Conservation (phyloP, 2,888 invertebrate genomes). For the Rhogogaster chlorosoma region DNA sequence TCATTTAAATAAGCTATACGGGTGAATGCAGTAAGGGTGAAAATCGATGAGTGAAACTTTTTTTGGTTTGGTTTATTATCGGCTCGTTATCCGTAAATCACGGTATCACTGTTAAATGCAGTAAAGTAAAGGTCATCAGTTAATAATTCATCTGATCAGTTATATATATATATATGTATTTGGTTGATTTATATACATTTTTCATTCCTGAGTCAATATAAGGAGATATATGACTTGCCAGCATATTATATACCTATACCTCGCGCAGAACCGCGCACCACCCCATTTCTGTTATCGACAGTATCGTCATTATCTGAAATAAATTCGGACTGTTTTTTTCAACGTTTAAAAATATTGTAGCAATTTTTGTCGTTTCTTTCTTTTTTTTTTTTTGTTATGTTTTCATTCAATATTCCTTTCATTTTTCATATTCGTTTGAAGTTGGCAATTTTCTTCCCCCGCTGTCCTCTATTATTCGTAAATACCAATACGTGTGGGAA, state of each 20-base stretch:
- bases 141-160: not conserved
- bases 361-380: not conserved
- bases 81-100: not conserved
- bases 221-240: not conserved
- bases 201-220: not conserved
- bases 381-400: not conserved
- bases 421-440: not conserved
- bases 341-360: not conserved
- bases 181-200: not conserved
- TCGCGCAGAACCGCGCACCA: not conserved
- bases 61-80: not conserved
- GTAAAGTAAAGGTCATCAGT: not conserved
- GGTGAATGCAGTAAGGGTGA: not conserved
- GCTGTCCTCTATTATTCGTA: not conserved
- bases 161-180: not conserved
- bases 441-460: not conserved
- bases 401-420: not conserved
- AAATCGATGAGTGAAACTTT: not conserved
- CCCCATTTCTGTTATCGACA: conserved; percentile 19
- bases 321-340: not conserved
- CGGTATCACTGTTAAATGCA: not conserved
- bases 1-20: not conserved
- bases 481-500: not conserved
- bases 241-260: not conserved
- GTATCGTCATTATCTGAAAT: conserved; percentile 12